Base-by-base conservation (phyloP, 1,140 invertebrate species). In the Nylanderia fulva region DNA sequence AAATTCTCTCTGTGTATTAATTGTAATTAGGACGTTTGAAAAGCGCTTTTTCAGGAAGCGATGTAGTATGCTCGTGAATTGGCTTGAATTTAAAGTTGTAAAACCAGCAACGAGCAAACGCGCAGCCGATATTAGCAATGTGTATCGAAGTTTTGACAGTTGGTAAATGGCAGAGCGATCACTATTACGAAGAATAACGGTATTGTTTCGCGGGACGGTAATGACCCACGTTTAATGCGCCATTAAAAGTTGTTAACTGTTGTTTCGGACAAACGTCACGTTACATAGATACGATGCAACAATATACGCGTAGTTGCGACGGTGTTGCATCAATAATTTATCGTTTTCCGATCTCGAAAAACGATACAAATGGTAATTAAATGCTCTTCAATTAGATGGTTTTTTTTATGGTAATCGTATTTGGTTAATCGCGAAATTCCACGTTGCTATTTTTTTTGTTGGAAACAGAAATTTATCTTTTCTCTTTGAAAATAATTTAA, bases 171-270 rank as follows among this genome's bases (percentile, higher is more conserved):
- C 56, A 72, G 74, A 52, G 61, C 54, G 29, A 45, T 58, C 52
- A 21, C 45, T 86, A 48, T 29, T 48, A 63, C 54, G 52, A 69
- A 66, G 33, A 68, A 87, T 64, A 58, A n/a, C 42, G 60, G 64
- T 58, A 42, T 48, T 61, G 72, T 79, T 74, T 36, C 39, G 58
- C 48, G 52, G 60, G 3, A 71, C 64, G 36, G 72, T 72, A 87
- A 88, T 85, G 52, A 77, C 66, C 27, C 21, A 54, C 68, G 60
- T 68, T 75, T 71, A 86, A 86, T 61, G 77, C n/a, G 33, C 54
- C 69, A 68, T 85, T 61, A 83, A 75, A 88, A 87, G 52, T 85
- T 88, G 79, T 84, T 84, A 88, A 71, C 63, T 77, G 72, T 54
- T 24, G 58, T 87, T 83, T 39, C 11, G 66, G 9, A n/a, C 7